Base-by-base conservation (phyloP, 2,113 vertebrate species). In the Rhipidura dahli region DNA sequence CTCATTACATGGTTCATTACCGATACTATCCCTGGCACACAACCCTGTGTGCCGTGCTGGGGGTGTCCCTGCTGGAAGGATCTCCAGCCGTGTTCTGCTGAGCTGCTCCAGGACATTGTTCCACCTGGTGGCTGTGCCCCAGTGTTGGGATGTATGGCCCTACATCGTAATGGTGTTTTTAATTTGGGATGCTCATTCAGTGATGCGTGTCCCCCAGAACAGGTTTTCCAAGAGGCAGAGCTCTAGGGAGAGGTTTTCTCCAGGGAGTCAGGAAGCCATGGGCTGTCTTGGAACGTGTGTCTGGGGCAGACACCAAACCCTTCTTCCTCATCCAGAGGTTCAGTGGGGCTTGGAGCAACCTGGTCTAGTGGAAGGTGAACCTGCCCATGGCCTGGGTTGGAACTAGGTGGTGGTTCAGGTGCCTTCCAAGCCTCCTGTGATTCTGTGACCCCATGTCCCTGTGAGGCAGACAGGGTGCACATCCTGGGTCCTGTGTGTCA, bases 1-100 rank as follows among this genome's bases (percentile, higher is more conserved):
- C 88, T 96, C 86, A 79, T 96, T 96, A 92, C 92, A 89, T 61
- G 93, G 92, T 57, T 94, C 96, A 92, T 97, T 97, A 96, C 85
- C 35, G 0, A 37, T 50, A 47, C 86, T 68, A 76, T 93, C 90
- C 90, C 94, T 96, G 96, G 94, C 94, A 92, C 78, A 92, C 53
- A 90, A 50, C n/a, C 76, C 79, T 0, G 2, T 63, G 71, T 71
- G 88, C 85, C 51, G 66, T 47, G 78, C 84, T 87, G 78, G 86
- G 88, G 93, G 30, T 84, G 6, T 90, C 69, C 92, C 92, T 96
- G 33, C 79, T 57, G 72, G 39, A 87, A 49, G 88, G 42, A 44
- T 21, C 51, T 44, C n/a, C 0, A 2, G n/a, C 56, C 0, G 0
- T 35, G 63, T 40, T 73, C 79, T 83, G 68, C 94, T 28, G 80